Base-by-base conservation (phyloP, 1,140 invertebrate species). In the Trichoplusia ni region DNA sequence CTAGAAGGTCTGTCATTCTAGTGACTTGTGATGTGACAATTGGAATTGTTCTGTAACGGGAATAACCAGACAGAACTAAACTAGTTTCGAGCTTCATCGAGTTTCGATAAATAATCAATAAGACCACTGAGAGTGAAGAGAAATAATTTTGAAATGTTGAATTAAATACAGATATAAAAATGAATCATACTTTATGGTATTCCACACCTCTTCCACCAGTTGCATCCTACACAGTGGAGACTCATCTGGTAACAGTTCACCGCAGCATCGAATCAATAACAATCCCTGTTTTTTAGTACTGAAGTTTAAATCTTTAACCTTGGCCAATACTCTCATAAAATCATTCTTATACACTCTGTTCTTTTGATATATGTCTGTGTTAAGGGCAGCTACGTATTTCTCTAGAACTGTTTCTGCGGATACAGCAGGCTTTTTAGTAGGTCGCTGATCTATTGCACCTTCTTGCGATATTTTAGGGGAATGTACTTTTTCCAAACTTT, bases 281-380 rank as follows among this genome's bases (percentile, higher is more conserved):
- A 90, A 62, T 0, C 82, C 74, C 64, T 90, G 88, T 53, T 77
- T 86, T 65, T 81, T 84, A 3, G 75, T 80, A 4, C 81, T 86
- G 59, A 82, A 81, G 53, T 88, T 84, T 2, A 78, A 44, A 44
- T 86, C 82, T 31, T 86, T 84, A 4, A 90, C 67, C 69, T 89
- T 89, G 37, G 71, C 70, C 37, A 90, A 49, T 2, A 89, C 78
- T 76, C 76, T 71, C 5, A 77, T 27, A 19, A 90, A 73, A 62
- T 88, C 83, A 81, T 90, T 90, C 54, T 88, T 90, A 47, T 90
- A 90, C 0, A 90, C 81, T 66, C 88, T 77, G 40, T 84, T 84
- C 46, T 89, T 90, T 40, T 83, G 82, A 46, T 85, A 75, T 46
- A 88, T 86, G 38, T 89, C 86, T 47, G 77, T 63, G 8, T 81